Evolutionary conservation across 2,113 vertebrate genomes (phyloP).

Genomic region (Hoplias malabaricus): DNA sequence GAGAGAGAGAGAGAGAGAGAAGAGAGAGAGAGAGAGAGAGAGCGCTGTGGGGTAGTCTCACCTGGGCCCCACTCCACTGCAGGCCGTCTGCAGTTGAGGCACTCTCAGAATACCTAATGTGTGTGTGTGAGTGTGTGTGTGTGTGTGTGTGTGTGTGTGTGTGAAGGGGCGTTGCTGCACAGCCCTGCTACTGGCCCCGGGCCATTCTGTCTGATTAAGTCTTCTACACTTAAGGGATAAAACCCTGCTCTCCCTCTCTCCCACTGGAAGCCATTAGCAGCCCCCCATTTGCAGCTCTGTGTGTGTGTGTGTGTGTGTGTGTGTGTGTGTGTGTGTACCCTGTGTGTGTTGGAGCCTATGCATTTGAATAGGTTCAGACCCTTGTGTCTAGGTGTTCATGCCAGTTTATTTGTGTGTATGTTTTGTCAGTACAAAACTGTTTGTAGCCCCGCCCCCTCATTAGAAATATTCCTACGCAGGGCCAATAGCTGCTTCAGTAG

Average conservation of each 20-base stretch:
- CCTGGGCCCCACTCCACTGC: constrained; percentile 51
- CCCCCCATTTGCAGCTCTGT: constrained; percentile 46
- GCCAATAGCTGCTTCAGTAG: constrained; percentile 11
- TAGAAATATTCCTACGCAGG: constrained; percentile 30
- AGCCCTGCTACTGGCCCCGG: constrained; percentile 54
- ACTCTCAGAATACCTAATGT: constrained; percentile 57
- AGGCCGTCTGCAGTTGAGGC: constrained; percentile 49
- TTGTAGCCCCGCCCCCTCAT: constrained; percentile 25
- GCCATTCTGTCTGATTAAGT: constrained; percentile 64
- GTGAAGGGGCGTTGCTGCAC: constrained; percentile 39
- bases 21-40: constrained; percentile 18
- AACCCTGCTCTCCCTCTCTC: constrained; percentile 55
- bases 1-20: constrained; percentile 20
- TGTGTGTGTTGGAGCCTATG: constrained; percentile 35
- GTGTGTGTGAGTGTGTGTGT: constrained; percentile 11
- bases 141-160: constrained; percentile 24
- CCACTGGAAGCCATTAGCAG: constrained; percentile 64
- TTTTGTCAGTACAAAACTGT: constrained; percentile 41
- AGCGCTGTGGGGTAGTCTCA: constrained; percentile 41
- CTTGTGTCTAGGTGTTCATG: constrained; percentile 45
- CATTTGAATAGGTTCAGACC: constrained; percentile 48
- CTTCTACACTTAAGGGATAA: constrained; percentile 65
- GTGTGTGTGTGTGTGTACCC: constrained; percentile 18
- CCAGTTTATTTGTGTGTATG: constrained; percentile 19
- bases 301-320: constrained; percentile 44